Base-by-base conservation (phyloP, 2,797 vertebrate species). In the Toxotes lorentzi region DNA sequence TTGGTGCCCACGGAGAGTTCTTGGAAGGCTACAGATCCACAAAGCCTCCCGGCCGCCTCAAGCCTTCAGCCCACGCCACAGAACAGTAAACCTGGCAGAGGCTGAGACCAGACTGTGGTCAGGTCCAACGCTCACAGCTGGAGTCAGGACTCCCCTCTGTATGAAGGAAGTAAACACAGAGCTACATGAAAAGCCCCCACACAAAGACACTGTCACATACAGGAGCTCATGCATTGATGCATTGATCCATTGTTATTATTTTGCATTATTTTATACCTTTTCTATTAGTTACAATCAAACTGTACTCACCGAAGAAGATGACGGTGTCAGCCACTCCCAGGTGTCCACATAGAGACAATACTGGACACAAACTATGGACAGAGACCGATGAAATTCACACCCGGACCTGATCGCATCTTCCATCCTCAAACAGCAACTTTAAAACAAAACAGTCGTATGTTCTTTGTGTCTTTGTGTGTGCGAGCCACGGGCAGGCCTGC, bases 91-190 rank as follows among this genome's bases (percentile, higher is more conserved):
- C 86, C 89, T 90, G 88, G 86, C 89, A 86, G 67, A 60, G 86
- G 54, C 50, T 1, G 72, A 86, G 84, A 92, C 86, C 91, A 89
- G 89, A 86, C 82, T 82, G 85, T 89, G 89, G 92, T 93, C 86
- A 72, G 65, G 51, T 40, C 57, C 41, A 62, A 57, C 45, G 78
- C 82, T 72, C 72, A 66, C 79, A 56, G 59, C 68, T 41, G 63
- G 70, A 71, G 59, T 57, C 59, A 67, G 62, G 76, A 51, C 63
- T 76, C 76, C 61, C 81, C 75, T 54, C 60, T 30, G 51, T 50
- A 63, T 53, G 38, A 21, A 43, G 71, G 74, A 62, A 64, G 67
- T 64, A 48, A 48, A 67, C 59, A 68, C 41, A 68, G 41, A 34
- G 70, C 40, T 62, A 65, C 57, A 56, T 7, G 51, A 40, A 54